phyloP scores from a whole-genome alignment of 2,888 invertebrate genomes.

The Pimpla rufipes region DNA sequence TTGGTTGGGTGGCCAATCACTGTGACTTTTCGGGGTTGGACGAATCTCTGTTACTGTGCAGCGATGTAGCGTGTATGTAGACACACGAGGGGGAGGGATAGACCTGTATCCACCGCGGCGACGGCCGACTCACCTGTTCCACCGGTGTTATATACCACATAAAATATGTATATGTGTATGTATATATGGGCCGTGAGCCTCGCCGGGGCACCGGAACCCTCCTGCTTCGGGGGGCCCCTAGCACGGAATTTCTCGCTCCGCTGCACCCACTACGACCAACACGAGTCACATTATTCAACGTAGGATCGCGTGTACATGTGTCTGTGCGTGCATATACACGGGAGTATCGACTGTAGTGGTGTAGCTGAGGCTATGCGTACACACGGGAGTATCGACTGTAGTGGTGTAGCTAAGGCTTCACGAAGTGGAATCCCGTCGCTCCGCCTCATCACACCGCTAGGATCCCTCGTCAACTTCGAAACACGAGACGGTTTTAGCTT shows the following conservation, averaged over 20 bases:
- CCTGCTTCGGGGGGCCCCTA: constrained; percentile 67
- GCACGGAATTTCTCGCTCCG: constrained; percentile 73
- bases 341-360: neutral
- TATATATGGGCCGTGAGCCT: constrained; percentile 31
- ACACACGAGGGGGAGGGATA: too few relatives aligned
- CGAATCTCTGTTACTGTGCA: too few relatives aligned
- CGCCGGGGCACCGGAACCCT: constrained; percentile 70
- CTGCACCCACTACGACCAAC: constrained; percentile 71
- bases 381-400: neutral
- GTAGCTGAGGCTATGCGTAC: neutral
- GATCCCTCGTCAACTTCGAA: constrained; percentile 54
- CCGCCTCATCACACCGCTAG: constrained; percentile 14
- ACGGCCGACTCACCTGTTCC: constrained; percentile 78
- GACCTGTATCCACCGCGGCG: constrained; percentile 50
- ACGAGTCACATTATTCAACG: constrained; percentile 20
- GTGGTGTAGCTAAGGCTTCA: constrained; percentile 23
- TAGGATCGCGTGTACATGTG: constrained; percentile 27
- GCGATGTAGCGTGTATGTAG: too few relatives aligned
- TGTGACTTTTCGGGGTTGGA: too few relatives aligned
- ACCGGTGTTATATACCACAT: constrained; percentile 68
- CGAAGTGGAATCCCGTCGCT: constrained; percentile 46
- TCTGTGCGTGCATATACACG: neutral
- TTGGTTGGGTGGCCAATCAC: too few relatives aligned
- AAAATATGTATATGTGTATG: constrained; percentile 11
- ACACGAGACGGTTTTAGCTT: constrained; percentile 57